Evolutionary conservation across 2,888 invertebrate species (phyloP), one percentile per base, ranked within the genome.

Genomic region (Ashinkailepas kermadecensis): DNA sequence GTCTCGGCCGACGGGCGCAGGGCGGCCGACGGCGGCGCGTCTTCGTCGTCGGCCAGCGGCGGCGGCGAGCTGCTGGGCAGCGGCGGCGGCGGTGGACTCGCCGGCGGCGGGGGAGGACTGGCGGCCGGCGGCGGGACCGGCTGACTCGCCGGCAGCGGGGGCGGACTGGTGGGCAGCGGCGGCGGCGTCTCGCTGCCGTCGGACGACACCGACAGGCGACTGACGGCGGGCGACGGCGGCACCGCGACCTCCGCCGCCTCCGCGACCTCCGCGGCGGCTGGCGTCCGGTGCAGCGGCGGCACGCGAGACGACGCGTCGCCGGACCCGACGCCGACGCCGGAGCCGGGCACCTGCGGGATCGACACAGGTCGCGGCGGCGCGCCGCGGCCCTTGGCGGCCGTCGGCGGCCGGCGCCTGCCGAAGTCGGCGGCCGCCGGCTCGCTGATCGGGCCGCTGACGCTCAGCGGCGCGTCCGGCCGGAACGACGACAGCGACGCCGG

Each of bases 161-260:
- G 80, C n/a, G 67, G 67, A 80, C 82, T 39, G 64, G 83, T 82
- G 54, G 82, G 58, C 70, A 65, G 23, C 15, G 81, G 62, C 64
- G 74, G 80, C 8, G 81, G 23, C 59, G 79, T 79, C 54, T 80
- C 57, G 25, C 81, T 86, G 84, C 74, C 85, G 84, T 83, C 85
- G 84, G 65, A 85, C 85, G 83, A 86, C 85, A 23, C 86, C 85
- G 82, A 86, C 85, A 39, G 85, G 85, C 70, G 85, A 85, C 54
- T 86, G 82, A 0, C 85, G 86, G 7, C 86, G 39, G 39, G 39
- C 39, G 39, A 39, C 39, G 39, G 4, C 39, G 39, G 39, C 39
- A 4, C 39, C 39, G 39, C 39, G 39, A 39, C 39, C 39, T 39
- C 39, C 39, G 39, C 39, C 2, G 4, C 39, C 39, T 39, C 39